These are phyloP conservation scores for Pangasius mekongensis DNA, from an alignment of 2,797 vertebrate genomes.

Conservation along the genomic window DNA sequence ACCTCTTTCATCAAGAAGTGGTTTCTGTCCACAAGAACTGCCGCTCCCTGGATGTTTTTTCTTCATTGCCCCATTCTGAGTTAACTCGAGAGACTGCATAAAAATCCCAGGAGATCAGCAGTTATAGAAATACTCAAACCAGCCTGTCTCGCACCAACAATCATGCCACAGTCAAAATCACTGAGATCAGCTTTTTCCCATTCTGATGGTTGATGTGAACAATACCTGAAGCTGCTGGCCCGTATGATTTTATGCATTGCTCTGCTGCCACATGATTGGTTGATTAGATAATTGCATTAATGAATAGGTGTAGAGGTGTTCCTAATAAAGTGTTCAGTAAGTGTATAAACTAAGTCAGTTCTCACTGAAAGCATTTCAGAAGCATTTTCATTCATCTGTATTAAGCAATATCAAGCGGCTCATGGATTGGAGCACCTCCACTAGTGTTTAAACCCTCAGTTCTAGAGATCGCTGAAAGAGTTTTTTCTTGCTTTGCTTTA, in stretches of 20 bases:
- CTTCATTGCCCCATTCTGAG: too few species aligned
- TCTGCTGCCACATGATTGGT: too few species aligned
- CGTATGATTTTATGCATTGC: too few species aligned
- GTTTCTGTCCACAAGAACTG: neutral
- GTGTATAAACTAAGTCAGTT: neutral
- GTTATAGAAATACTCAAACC: too few species aligned
- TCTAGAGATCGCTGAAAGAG: neutral
- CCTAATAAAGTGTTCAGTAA: neutral
- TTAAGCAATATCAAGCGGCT: neutral
- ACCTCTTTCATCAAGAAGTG: neutral
- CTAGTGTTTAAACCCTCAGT: neutral
- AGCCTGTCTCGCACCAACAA: too few species aligned
- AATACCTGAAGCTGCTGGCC: too few species aligned
- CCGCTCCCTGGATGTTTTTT: too few species aligned
- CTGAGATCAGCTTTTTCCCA: too few species aligned
- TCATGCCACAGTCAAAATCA: too few species aligned
- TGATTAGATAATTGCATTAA: too few species aligned
- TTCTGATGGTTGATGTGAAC: too few species aligned
- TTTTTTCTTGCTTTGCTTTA: neutral
- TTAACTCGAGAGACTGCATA: too few species aligned
- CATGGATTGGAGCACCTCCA: neutral
- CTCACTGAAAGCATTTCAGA: neutral
- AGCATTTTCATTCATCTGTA: neutral
- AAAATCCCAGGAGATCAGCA: neutral
- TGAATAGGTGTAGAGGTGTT: neutral